These are phyloP conservation scores for Papilio xuthus DNA, from an alignment of 1,140 invertebrate species.

Conservation along the genomic window DNA sequence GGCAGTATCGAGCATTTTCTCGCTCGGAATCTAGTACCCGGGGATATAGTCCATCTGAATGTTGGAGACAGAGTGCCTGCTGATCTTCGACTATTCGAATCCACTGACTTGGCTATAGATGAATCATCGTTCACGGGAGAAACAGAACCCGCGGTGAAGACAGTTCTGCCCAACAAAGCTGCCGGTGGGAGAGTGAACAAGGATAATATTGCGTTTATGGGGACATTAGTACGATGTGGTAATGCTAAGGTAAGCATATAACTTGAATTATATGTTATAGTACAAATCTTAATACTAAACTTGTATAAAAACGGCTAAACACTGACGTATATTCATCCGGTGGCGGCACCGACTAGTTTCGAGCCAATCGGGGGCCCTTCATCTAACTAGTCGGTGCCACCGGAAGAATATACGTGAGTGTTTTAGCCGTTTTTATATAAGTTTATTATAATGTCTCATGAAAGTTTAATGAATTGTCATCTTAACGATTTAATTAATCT, in stretches of 20 bases:
- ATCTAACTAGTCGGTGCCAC: too few relatives aligned
- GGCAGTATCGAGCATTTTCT: conserved; percentile 94
- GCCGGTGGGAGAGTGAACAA: conserved; percentile 83
- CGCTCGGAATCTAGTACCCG: conserved; percentile 98
- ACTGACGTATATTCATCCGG: too few relatives aligned
- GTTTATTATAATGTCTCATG: too few relatives aligned
- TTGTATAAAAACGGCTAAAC: too few relatives aligned
- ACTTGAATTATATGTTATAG: too few relatives aligned
- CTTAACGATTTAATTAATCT: too few relatives aligned
- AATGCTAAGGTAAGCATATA: conserved; percentile 95
- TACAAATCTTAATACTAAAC: too few relatives aligned
- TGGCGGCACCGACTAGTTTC: too few relatives aligned
- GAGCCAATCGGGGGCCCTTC: too few relatives aligned
- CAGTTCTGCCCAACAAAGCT: conserved; percentile 84
- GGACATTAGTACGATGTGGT: conserved; percentile 97
- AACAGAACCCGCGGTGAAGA: conserved; percentile 90
- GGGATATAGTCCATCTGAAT: conserved; percentile 96
- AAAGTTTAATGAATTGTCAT: too few relatives aligned
- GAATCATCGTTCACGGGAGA: conserved; percentile 99
- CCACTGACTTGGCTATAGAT: conserved; percentile 95
- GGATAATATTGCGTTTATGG: conserved; percentile 99
- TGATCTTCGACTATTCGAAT: conserved; percentile 95
- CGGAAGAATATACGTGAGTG: too few relatives aligned
- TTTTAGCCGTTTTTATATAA: too few relatives aligned
- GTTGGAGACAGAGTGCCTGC: conserved; percentile 98